A percentile compares a stretch with the other conserved stretches of the same genome.
phyloP scores from a whole-genome alignment of 1,140 invertebrate species.

The Brachionus rubens region DNA sequence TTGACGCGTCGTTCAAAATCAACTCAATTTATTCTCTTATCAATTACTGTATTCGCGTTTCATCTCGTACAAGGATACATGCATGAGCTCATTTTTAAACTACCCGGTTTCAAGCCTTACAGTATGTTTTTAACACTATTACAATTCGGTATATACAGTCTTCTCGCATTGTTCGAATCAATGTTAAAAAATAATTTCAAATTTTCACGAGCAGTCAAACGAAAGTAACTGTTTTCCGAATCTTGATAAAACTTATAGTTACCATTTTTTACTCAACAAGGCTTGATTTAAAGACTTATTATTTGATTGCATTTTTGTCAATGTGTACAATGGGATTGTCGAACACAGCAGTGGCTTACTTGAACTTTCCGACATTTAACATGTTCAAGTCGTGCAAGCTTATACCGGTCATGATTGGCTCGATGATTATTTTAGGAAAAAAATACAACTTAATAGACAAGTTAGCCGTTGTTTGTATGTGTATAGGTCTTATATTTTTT shows the following conservation, averaged over 20 bases:
- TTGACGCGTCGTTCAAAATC: background rate
- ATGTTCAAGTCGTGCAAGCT: constrained; percentile 46
- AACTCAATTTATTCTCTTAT: constrained; percentile 28
- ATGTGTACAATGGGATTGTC: constrained; percentile 31
- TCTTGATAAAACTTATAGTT: background rate
- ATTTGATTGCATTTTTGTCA: constrained; percentile 38
- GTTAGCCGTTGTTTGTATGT: constrained; percentile 36
- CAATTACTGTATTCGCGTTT: constrained; percentile 26
- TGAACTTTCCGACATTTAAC: constrained; percentile 44
- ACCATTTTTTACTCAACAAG: background rate
- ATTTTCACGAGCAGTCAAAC: background rate
- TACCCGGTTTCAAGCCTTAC: constrained; percentile 79
- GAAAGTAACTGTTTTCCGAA: background rate
- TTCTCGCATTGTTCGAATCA: background rate
- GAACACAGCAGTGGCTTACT: constrained; percentile 23
- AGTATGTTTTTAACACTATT: constrained; percentile 88
- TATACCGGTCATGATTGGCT: constrained; percentile 46
- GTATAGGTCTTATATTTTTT: constrained; percentile 47
- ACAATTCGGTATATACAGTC: constrained; percentile 67
- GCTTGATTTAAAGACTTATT: constrained; percentile 31
- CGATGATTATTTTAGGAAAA: constrained; percentile 26
- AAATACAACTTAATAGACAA: constrained; percentile 34
- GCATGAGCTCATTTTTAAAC: constrained; percentile 77
- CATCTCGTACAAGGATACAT: constrained; percentile 40
- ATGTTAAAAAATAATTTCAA: background rate